phyloP scores from a whole-genome alignment of 2,888 invertebrate genomes.

The Tetragonula carbonaria region DNA sequence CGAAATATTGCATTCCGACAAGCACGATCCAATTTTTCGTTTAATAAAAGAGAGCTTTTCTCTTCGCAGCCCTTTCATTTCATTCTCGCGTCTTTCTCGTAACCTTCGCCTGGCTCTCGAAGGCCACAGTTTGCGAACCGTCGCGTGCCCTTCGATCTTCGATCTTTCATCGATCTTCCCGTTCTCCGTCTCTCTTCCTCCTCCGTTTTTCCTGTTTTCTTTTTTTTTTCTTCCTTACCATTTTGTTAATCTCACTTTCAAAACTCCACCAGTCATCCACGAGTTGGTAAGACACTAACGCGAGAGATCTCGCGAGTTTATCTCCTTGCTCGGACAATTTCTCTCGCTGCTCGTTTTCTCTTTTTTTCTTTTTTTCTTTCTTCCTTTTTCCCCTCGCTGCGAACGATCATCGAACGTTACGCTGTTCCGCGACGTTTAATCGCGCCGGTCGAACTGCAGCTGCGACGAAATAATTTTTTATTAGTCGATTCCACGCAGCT shows the following conservation, averaged over 20 bases:
- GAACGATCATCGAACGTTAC: conserved; percentile 4
- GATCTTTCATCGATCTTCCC: conserved; percentile 29
- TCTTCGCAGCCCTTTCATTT: conserved; percentile 59
- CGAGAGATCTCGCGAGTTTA: not conserved
- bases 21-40: conserved; percentile 82
- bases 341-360: too few relatives aligned
- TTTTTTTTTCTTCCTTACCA: not conserved
- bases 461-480: conserved; percentile 56
- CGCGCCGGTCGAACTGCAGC: conserved; percentile 19
- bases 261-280: too few relatives aligned
- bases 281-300: not conserved
- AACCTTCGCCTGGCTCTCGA: conserved; percentile 21
- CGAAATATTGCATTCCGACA: conserved; percentile 84
- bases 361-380: too few relatives aligned
- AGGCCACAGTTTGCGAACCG: conserved; percentile 20
- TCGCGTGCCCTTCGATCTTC: conserved; percentile 40
- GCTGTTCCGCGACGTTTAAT: conserved; percentile 16
- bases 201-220: not conserved
- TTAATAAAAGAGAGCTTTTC: conserved; percentile 82
- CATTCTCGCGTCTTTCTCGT: conserved; percentile 54
- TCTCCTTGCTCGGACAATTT: not conserved
- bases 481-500: conserved; percentile 43
- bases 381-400: not conserved
- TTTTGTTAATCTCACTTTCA: not conserved
- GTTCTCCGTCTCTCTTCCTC: not conserved